Conservation (phyloP, 1,140 invertebrate genomes). For the Anastatus disparis region DNA sequence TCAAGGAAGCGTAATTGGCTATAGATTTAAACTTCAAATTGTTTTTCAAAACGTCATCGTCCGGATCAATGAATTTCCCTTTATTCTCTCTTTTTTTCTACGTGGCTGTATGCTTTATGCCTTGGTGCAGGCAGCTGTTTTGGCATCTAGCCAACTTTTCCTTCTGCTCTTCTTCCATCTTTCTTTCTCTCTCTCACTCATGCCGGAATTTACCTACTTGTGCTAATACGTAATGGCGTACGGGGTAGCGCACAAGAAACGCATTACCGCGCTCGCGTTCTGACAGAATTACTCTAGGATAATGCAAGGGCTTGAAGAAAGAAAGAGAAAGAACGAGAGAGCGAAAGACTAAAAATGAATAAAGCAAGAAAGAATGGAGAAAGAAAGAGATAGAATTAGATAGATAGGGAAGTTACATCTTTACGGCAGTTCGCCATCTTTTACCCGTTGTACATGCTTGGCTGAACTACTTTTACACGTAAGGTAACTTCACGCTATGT, state of each 20-base stretch:
- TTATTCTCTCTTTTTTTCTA: slow-evolving; percentile 2
- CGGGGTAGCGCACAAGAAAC: slow-evolving; percentile 46
- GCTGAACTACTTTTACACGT: background rate
- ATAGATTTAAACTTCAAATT: too few relatives aligned
- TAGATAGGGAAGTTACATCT: too few relatives aligned
- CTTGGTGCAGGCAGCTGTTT: background rate
- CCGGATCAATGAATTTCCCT: slow-evolving; percentile 3
- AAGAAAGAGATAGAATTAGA: too few relatives aligned
- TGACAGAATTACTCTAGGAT: slow-evolving; percentile 45
- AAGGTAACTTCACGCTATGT: too few relatives aligned
- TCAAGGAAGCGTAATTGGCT: too few relatives aligned
- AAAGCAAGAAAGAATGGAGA: background rate
- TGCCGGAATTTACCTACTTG: slow-evolving; percentile 53
- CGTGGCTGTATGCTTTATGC: background rate
- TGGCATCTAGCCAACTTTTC: slow-evolving; percentile 14
- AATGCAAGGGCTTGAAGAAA: slow-evolving; percentile 19
- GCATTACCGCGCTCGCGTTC: slow-evolving; percentile 47
- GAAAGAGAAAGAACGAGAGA: background rate
- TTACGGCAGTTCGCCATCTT: background rate
- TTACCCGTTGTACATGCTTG: too few relatives aligned
- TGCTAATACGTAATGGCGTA: slow-evolving; percentile 52
- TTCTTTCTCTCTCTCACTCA: slow-evolving; percentile 28
- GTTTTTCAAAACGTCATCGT: slow-evolving; percentile 18
- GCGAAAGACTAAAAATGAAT: slow-evolving; percentile 2
- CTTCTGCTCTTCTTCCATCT: background rate